phyloP scores from a whole-genome alignment of 23 tunicate species.

The Styela plicata region DNA sequence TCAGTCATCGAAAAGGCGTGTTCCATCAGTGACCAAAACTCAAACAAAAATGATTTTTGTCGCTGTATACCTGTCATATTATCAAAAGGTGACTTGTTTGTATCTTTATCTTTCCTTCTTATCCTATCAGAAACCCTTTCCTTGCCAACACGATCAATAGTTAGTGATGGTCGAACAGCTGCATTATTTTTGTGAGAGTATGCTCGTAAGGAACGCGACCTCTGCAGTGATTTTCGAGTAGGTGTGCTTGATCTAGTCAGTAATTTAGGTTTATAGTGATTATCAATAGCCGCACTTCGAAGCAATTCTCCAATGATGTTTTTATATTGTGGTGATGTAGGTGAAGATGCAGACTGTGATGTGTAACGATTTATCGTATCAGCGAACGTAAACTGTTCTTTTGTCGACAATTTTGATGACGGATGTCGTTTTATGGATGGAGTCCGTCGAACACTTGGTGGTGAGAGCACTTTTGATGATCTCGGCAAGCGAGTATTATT shows the following conservation, averaged over 20 bases:
- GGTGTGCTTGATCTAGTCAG: neutral
- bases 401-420: neutral
- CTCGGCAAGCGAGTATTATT: neutral
- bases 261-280: constrained; percentile 22
- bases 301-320: constrained; percentile 11
- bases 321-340: constrained; percentile 10
- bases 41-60: too few relatives aligned
- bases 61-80: constrained; percentile 15
- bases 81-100: neutral
- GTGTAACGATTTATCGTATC: constrained; percentile 23
- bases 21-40: too few relatives aligned
- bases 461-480: neutral
- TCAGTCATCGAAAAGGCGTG: too few relatives aligned
- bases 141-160: neutral
- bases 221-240: neutral
- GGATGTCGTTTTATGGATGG: neutral
- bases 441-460: neutral
- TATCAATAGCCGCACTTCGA: constrained; percentile 22
- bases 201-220: neutral
- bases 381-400: constrained; percentile 16
- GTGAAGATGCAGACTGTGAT: neutral
- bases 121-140: neutral
- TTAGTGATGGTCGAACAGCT: neutral
- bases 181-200: neutral
- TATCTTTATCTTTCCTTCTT: neutral